Conservation (phyloP, 2,797 vertebrate genomes). For the Carcharodon carcharias region DNA sequence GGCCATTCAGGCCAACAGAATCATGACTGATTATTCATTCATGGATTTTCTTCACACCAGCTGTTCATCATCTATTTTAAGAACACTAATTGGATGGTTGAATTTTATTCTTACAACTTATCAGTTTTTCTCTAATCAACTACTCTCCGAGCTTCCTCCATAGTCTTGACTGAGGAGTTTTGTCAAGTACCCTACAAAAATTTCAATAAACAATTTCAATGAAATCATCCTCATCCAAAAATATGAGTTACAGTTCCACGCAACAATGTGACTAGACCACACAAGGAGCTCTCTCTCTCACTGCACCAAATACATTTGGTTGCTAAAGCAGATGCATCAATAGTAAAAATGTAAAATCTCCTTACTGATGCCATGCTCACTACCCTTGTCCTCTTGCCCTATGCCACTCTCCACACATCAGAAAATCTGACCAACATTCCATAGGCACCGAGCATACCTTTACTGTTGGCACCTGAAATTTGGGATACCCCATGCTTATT, state of each 20-base stretch:
- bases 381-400: not conserved
- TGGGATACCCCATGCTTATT: not conserved
- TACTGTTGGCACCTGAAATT: not conserved
- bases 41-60: not conserved
- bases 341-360: not conserved
- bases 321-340: not conserved
- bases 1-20: not conserved
- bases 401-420: not conserved
- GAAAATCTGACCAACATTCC: not conserved
- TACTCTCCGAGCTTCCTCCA: not conserved
- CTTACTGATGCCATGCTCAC: not conserved
- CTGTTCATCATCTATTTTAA: not conserved
- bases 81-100: not conserved
- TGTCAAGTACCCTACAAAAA: not conserved
- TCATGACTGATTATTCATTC: not conserved
- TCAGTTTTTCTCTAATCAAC: not conserved
- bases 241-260: not conserved
- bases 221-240: not conserved
- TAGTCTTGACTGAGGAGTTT: not conserved
- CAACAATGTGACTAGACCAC: not conserved
- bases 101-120: not conserved
- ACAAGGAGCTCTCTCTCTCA: not conserved
- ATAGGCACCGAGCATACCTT: not conserved
- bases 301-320: not conserved
- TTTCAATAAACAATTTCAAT: not conserved